Percentiles rank a stretch among this genome's conserved stretches.
These are phyloP conservation scores for Stictocephala bisonia DNA, from an alignment of 2,888 invertebrate species.

Conservation along the genomic window DNA sequence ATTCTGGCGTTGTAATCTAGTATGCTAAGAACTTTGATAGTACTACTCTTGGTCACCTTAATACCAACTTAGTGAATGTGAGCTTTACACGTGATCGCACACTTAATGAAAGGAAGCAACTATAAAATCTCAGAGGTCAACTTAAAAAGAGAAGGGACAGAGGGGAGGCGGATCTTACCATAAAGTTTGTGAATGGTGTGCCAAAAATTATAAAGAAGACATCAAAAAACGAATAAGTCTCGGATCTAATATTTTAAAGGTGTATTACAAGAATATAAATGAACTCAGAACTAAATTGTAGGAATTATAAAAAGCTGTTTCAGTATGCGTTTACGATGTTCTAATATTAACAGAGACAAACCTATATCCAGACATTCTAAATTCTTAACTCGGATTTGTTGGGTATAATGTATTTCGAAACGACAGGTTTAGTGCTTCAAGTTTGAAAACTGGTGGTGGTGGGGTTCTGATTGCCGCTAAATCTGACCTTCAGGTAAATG, in stretches of 20 bases:
- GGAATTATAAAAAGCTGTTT: not conserved
- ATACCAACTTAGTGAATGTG: not conserved
- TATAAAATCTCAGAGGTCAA: not conserved
- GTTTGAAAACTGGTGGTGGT: not conserved
- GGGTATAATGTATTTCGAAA: conserved; percentile 9
- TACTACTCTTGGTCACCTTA: not conserved
- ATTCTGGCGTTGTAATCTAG: not conserved
- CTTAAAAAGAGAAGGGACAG: not conserved
- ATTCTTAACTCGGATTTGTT: not conserved
- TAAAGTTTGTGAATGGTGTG: not conserved
- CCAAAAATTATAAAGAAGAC: not conserved
- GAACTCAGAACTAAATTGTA: not conserved
- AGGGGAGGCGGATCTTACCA: conserved; percentile 6
- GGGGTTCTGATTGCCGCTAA: not conserved
- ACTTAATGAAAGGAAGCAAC: not conserved
- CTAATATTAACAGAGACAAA: not conserved
- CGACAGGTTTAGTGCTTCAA: not conserved
- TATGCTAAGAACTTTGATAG: not conserved
- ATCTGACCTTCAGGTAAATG: not conserved
- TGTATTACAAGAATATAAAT: conserved; percentile 5
- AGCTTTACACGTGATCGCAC: not conserved
- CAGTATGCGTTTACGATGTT: not conserved
- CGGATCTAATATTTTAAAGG: not conserved
- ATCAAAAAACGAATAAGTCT: conserved; percentile 6
- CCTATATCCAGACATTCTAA: not conserved